These are phyloP conservation scores for Apodemus agrarius DNA, from an alignment of 2,797 vertebrate species.

Conservation along the genomic window DNA sequence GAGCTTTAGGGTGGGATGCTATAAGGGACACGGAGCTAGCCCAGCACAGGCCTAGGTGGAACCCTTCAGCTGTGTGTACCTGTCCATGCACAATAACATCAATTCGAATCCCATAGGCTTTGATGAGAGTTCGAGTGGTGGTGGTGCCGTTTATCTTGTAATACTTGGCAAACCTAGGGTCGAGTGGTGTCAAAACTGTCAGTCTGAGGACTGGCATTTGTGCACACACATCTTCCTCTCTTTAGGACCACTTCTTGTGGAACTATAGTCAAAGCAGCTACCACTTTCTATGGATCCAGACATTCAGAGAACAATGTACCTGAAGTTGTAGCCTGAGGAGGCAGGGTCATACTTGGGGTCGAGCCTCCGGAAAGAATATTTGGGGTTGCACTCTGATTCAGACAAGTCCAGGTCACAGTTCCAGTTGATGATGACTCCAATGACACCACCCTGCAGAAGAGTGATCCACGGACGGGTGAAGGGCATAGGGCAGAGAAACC, in stretches of 20 bases:
- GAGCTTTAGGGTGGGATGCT: not conserved
- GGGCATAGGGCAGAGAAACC: not conserved
- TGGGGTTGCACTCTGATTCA: constrained; percentile 89
- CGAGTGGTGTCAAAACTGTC: not conserved
- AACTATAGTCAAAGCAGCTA: not conserved
- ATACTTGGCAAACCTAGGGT: constrained; percentile 93
- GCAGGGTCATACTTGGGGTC: constrained; percentile 88
- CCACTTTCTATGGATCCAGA: not conserved
- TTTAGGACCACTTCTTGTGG: not conserved
- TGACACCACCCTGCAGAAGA: constrained; percentile 90
- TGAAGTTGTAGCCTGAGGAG: constrained; percentile 92
- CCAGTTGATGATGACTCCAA: constrained; percentile 95
- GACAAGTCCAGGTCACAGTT: constrained; percentile 92
- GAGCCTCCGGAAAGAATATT: constrained; percentile 92
- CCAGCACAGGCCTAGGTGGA: not conserved
- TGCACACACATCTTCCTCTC: not conserved
- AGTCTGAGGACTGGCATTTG: not conserved
- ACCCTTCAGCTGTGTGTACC: constrained; percentile 80
- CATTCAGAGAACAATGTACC: constrained; percentile 78
- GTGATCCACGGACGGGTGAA: not conserved
- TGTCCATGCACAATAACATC: constrained; percentile 95
- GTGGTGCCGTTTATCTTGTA: constrained; percentile 88
- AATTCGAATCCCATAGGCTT: constrained; percentile 94
- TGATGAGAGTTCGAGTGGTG: constrained; percentile 91
- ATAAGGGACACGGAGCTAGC: not conserved